A percentile compares a stretch with the other conserved stretches of the same genome.
These are phyloP conservation scores for Chelonus formosanus DNA, from an alignment of 2,888 invertebrate species.

Conservation along the genomic window DNA sequence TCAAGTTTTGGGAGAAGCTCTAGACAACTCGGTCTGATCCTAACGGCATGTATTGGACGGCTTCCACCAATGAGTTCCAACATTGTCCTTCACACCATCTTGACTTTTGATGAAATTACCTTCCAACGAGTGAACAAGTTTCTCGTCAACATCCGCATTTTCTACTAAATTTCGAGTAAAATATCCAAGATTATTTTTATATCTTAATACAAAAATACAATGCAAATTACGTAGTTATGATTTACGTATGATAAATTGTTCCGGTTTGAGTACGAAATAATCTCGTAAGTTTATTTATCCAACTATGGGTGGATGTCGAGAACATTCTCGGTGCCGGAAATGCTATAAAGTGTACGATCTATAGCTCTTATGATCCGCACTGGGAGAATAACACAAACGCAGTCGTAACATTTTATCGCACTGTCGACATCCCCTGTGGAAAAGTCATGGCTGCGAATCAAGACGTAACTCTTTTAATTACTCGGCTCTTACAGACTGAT, in stretches of 20 bases:
- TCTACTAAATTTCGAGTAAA: too few species aligned
- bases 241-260: conserved; percentile 26
- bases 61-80: conserved; percentile 34
- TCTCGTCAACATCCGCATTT: conserved; percentile 8
- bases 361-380: conserved; percentile 36
- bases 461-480: conserved; percentile 60
- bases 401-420: conserved; percentile 44
- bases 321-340: conserved; percentile 30
- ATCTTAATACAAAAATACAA: background rate
- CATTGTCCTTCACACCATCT: conserved; percentile 34
- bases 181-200: too few species aligned
- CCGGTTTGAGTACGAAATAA: too few species aligned
- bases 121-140: too few species aligned
- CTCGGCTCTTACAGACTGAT: conserved; percentile 32
- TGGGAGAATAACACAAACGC: conserved; percentile 39
- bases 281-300: too few species aligned
- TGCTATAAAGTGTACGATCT: conserved; percentile 37
- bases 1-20: conserved; percentile 52
- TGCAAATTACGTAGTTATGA: conserved; percentile 19
- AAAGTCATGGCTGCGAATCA: conserved; percentile 38
- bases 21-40: conserved; percentile 27
- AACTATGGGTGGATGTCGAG: background rate
- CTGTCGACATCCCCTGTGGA: conserved; percentile 31
- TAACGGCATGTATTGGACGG: conserved; percentile 22
- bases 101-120: background rate